Evolutionary conservation across 2,113 vertebrate species (phyloP).

Genomic region (Verasper variegatus): DNA sequence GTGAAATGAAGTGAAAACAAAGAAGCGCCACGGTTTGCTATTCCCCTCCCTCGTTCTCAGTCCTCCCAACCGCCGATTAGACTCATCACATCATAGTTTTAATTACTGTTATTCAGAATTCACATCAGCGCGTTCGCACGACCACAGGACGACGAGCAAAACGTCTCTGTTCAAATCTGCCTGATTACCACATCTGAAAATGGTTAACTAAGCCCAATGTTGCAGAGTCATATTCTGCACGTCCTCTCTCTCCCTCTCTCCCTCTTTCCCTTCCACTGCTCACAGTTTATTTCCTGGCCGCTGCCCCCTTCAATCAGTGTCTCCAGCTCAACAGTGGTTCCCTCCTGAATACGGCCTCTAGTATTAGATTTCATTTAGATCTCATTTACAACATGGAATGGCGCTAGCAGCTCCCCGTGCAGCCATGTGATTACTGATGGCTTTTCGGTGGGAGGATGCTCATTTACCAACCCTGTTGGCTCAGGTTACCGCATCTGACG

Average conservation of each 20-base stretch:
- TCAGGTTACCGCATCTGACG: slow-evolving; percentile 59
- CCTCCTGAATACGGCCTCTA: slow-evolving; percentile 55
- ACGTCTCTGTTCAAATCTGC: slow-evolving; percentile 28
- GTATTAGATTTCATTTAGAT: slow-evolving; percentile 75
- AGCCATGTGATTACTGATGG: slow-evolving; percentile 64
- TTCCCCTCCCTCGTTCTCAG: slow-evolving; percentile 23
- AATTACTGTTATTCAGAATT: slow-evolving; percentile 62
- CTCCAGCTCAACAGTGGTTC: slow-evolving; percentile 58
- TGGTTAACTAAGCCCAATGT: slow-evolving; percentile 44
- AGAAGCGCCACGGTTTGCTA: slow-evolving; percentile 36
- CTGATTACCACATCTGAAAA: slow-evolving; percentile 31
- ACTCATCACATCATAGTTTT: slow-evolving; percentile 50
- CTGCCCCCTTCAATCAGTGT: slow-evolving; percentile 69
- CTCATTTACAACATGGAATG: slow-evolving; percentile 72
- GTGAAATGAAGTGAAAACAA: slow-evolving; percentile 59
- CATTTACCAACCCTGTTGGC: slow-evolving; percentile 51
- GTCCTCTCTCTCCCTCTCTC: neutral
- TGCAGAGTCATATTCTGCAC: slow-evolving; percentile 22
- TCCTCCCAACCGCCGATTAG: slow-evolving; percentile 36
- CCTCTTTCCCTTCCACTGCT: slow-evolving; percentile 33
- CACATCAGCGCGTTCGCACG: slow-evolving; percentile 29
- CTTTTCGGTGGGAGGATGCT: slow-evolving; percentile 61
- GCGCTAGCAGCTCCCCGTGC: slow-evolving; percentile 57
- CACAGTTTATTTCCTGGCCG: slow-evolving; percentile 58
- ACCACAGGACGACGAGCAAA: slow-evolving; percentile 3